Evolutionary conservation across 1,140 invertebrate genomes (phyloP).

Genomic region (Leptinotarsa defecta): DNA sequence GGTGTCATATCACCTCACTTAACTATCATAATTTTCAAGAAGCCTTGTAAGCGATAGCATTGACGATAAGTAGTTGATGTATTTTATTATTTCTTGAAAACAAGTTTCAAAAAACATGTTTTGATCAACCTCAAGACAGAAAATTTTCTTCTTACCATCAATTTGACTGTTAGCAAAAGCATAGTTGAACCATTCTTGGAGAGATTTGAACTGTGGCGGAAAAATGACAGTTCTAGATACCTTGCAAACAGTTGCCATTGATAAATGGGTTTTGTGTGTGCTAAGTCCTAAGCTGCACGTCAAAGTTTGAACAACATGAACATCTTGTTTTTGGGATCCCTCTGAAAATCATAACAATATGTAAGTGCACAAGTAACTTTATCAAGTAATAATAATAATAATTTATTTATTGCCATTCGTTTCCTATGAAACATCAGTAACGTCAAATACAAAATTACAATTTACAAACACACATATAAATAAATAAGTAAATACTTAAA

Average conservation of each 20-base stretch:
- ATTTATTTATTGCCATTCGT: too few relatives aligned
- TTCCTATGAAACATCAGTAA: too few relatives aligned
- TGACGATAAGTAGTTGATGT: too few relatives aligned
- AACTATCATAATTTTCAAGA: too few relatives aligned
- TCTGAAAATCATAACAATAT: constrained; percentile 37
- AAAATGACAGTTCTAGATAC: constrained; percentile 89
- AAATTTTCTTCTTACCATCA: constrained; percentile 71
- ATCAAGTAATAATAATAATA: too few relatives aligned
- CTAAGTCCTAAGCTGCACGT: constrained; percentile 83
- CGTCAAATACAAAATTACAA: too few relatives aligned
- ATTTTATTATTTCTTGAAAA: too few relatives aligned
- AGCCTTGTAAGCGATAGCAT: too few relatives aligned
- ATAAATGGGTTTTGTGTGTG: constrained; percentile 73
- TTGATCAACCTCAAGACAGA: neutral
- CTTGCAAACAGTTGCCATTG: constrained; percentile 90
- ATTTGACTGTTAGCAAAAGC: constrained; percentile 92
- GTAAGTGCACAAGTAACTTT: too few relatives aligned
- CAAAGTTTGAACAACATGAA: constrained; percentile 84
- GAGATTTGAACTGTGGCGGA: constrained; percentile 90
- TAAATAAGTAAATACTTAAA: too few relatives aligned
- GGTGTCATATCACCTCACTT: too few relatives aligned
- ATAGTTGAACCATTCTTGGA: constrained; percentile 97
- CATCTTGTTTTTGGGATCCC: constrained; percentile 57
- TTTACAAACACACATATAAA: too few relatives aligned
- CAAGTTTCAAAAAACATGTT: neutral